Conservation (phyloP, 2,113 vertebrate species). For the Tetraodon nigroviridis region DNA sequence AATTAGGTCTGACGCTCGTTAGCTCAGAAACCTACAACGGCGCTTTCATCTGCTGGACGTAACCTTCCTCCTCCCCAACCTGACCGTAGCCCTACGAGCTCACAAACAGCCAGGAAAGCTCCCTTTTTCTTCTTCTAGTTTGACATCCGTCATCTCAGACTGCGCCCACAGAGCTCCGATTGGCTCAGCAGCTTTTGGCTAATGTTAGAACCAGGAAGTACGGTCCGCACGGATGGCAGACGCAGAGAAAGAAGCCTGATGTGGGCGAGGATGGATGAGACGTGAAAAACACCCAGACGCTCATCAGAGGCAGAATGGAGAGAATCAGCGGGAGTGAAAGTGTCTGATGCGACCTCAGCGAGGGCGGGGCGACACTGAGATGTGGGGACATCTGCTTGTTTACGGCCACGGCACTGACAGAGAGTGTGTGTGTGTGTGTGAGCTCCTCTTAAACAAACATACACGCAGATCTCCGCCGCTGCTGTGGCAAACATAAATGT, state of each 20-base stretch:
- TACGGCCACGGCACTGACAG: constrained; percentile 29
- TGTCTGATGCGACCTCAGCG: constrained; percentile 16
- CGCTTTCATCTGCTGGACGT: too few species aligned
- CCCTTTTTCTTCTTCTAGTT: not conserved
- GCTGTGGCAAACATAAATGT: constrained; percentile 26
- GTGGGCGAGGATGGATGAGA: not conserved
- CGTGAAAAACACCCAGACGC: too few species aligned
- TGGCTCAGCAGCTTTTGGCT: not conserved
- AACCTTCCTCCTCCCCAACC: too few species aligned
- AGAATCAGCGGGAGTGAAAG: not conserved
- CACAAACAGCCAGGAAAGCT: not conserved
- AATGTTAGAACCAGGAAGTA: too few species aligned
- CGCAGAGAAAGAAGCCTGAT: too few species aligned
- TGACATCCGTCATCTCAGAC: not conserved
- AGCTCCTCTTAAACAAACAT: constrained; percentile 30
- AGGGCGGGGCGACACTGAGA: constrained; percentile 26
- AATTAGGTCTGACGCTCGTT: too few species aligned
- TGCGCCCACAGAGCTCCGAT: not conserved
- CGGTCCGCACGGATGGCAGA: too few species aligned
- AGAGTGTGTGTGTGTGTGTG: too few species aligned
- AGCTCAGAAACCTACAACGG: too few species aligned
- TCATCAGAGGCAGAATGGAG: too few species aligned
- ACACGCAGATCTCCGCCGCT: not conserved
- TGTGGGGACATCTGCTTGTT: constrained; percentile 36
- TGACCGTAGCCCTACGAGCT: too few species aligned